Evolutionary conservation across 2,888 invertebrate species (phyloP), one percentile per base, ranked within the genome.

Genomic region (Liopterus haemorrhoidalis): DNA sequence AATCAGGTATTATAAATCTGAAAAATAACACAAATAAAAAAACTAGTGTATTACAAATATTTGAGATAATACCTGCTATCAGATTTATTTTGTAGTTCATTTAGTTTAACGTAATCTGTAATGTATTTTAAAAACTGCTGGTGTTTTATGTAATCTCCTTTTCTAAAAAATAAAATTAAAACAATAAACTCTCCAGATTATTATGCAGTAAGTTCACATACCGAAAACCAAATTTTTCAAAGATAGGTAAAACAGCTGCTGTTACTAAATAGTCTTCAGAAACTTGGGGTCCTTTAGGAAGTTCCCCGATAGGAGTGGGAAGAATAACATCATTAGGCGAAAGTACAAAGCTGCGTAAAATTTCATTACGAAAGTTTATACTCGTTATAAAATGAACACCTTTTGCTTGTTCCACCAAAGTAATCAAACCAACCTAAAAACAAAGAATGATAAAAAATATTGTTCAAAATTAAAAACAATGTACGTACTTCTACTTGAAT

Each of bases 351-450:
- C n/a, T n/a, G n/a, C n/a, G n/a, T n/a, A n/a, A n/a, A n/a, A n/a
- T n/a, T n/a, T n/a, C n/a, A n/a, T n/a, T n/a, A n/a, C n/a, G n/a
- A n/a, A 70, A 61, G 59, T 81, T 75, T 14, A 89, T 70, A 1
- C 74, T 72, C 35, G 76, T 73, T 46, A 93, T 78, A 49, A 83
- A 86, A 61, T 85, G 85, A 27, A 93, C 86, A 18, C 93, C 93
- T 64, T 85, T 85, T 24, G 81, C 79, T 48, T 79, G 64, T 65
- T 82, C 81, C 35, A 76, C 75, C 24, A 81, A 72, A 30, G 74
- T 73, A 16, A 83, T 63, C 47, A 81, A 67, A 9, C 79, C 79
- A 61, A 75, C 72, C 76, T 76, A 44, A 50, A 56, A 54, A 22
- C n/a, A 49, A 25, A 24, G 44, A 11, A 37, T 16, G 14, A 41